Conservation (phyloP, 1,140 invertebrate species). For the Triops cancriformis region DNA sequence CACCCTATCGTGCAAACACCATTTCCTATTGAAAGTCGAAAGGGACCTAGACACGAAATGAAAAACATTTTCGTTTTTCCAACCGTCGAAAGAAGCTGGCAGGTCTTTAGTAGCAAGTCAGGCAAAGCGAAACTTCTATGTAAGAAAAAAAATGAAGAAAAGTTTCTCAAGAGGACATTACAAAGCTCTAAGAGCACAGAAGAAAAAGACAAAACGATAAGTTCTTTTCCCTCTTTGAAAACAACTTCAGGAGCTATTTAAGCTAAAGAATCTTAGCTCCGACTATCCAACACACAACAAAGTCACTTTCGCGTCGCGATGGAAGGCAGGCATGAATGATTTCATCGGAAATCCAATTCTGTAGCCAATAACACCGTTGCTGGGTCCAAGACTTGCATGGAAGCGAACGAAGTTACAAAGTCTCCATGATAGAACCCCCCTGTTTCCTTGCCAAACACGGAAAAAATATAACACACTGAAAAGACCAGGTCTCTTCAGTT, state of each 20-base stretch:
- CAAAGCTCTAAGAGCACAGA: not conserved
- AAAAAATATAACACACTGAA: not conserved
- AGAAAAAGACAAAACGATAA: not conserved
- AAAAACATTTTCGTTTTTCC: not conserved
- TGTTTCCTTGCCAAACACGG: not conserved
- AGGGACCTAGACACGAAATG: not conserved
- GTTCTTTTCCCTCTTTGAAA: not conserved
- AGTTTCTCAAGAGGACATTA: not conserved
- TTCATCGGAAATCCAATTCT: not conserved
- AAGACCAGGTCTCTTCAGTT: not conserved
- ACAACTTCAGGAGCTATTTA: not conserved
- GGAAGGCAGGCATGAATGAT: not conserved
- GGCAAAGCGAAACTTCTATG: not conserved
- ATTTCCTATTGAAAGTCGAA: not conserved
- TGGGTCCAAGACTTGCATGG: not conserved
- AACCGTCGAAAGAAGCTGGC: not conserved
- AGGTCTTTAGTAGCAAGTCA: slow-evolving; percentile 4
- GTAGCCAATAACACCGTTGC: not conserved
- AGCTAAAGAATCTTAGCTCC: not conserved
- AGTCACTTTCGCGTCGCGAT: not conserved
- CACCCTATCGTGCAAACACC: not conserved
- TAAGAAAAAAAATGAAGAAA: not conserved
- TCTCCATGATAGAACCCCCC: not conserved
- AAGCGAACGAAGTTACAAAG: not conserved
- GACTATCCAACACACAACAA: not conserved